Evolutionary conservation across 1,140 invertebrate species (phyloP).

Genomic region (Arctopsyche grandis): DNA sequence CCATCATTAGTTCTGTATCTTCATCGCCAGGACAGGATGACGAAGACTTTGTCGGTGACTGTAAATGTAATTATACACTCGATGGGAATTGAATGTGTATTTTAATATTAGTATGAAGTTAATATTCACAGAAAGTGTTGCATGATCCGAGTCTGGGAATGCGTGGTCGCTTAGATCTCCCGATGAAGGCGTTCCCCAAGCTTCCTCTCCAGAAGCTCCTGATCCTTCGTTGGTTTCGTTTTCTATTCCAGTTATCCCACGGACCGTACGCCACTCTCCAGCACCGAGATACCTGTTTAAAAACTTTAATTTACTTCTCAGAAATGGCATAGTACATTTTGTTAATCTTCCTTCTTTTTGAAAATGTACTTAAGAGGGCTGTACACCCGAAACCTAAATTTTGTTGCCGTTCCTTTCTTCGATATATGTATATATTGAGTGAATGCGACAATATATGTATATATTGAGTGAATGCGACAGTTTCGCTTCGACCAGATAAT

Average conservation of each 20-base stretch:
- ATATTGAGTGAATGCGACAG: too few species aligned
- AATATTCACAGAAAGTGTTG: constrained; percentile 71
- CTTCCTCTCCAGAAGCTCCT: constrained; percentile 83
- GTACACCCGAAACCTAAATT: too few species aligned
- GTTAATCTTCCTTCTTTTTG: not conserved
- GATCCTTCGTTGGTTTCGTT: constrained; percentile 81
- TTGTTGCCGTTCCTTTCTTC: too few species aligned
- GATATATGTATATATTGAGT: too few species aligned
- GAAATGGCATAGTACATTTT: constrained; percentile 2
- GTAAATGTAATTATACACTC: constrained; percentile 36
- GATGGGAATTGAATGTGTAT: not conserved
- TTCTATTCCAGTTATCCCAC: constrained; percentile 71
- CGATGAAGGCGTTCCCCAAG: constrained; percentile 87
- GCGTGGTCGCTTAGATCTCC: constrained; percentile 81
- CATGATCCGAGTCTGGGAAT: constrained; percentile 73
- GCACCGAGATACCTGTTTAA: constrained; percentile 62
- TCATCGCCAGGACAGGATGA: constrained; percentile 73
- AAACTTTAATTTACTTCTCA: constrained; percentile 2
- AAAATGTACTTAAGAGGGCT: too few species aligned
- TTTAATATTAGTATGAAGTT: not conserved
- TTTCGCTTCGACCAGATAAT: too few species aligned
- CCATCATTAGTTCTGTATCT: constrained; percentile 78
- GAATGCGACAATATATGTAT: not conserved
- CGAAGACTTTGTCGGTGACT: constrained; percentile 73
- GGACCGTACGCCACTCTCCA: constrained; percentile 62